A percentile compares a stretch with the other conserved stretches of the same genome.
Conservation (phyloP, 2,888 invertebrate genomes). For the Torymus aiolomorphi region DNA sequence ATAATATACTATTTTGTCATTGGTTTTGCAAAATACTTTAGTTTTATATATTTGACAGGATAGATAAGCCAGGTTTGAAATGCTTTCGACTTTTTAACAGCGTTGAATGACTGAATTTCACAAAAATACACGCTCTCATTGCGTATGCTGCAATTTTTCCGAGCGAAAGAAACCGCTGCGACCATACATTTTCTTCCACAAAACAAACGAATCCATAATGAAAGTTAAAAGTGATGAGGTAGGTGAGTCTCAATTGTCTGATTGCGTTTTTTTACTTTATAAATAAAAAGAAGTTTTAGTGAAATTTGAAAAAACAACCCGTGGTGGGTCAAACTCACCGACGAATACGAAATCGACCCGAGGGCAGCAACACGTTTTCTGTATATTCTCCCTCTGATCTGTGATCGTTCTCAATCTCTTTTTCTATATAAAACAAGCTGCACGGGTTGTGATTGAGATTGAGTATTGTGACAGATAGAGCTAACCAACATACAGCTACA, state of each 20-base stretch:
- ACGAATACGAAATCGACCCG: slow-evolving; percentile 74
- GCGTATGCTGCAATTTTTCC: slow-evolving; percentile 9
- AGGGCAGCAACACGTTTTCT: slow-evolving; percentile 73
- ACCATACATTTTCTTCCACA: slow-evolving; percentile 23
- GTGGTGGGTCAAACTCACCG: slow-evolving; percentile 75
- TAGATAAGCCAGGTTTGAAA: no score
- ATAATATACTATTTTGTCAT: no score
- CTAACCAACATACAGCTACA: slow-evolving; percentile 76
- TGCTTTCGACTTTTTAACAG: no score
- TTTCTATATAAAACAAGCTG: slow-evolving; percentile 72
- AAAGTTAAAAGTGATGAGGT: slow-evolving; percentile 51
- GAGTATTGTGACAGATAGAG: slow-evolving; percentile 74
- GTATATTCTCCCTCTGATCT: slow-evolving; percentile 71
- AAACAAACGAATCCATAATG: slow-evolving; percentile 49
- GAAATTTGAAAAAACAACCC: slow-evolving; percentile 73
- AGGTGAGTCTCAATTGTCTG: slow-evolving; percentile 53
- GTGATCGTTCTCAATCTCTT: slow-evolving; percentile 72
- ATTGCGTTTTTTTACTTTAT: slow-evolving; percentile 34
- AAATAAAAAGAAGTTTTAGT: slow-evolving; percentile 59
- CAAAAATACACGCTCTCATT: slow-evolving; percentile 10
- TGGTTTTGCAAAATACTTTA: no score
- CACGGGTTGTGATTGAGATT: slow-evolving; percentile 72
- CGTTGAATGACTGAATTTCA: slow-evolving; percentile 36
- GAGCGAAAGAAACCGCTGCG: slow-evolving; percentile 44
- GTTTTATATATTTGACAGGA: no score